Conservation (phyloP, 2,888 invertebrate genomes). For the Leistus spinibarbis region DNA sequence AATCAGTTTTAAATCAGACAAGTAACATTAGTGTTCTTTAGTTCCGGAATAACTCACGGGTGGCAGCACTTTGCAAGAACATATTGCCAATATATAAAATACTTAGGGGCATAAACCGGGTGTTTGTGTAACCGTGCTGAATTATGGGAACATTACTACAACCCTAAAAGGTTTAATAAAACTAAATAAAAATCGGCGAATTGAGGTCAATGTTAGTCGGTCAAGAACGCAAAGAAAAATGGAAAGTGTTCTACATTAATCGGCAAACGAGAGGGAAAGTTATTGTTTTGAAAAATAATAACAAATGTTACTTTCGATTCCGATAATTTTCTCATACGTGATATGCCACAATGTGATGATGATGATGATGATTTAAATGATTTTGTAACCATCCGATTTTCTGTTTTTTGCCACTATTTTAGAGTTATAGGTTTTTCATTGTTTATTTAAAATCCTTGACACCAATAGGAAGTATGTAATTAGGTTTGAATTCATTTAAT, state of each 20-base stretch:
- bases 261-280: conserved; percentile 44
- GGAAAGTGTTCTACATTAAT: conserved; percentile 51
- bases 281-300: conserved; percentile 23
- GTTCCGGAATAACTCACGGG: conserved; percentile 7
- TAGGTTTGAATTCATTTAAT: not conserved
- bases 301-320: not conserved
- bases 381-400: not conserved
- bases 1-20: too few relatives aligned
- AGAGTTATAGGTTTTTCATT: not conserved
- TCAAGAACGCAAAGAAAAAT: conserved; percentile 55
- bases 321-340: not conserved
- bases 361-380: not conserved
- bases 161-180: conserved; percentile 40
- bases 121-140: too few relatives aligned
- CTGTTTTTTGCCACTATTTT: not conserved
- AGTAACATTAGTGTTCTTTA: not conserved
- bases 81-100: not conserved
- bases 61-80: not conserved
- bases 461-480: not conserved
- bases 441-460: not conserved
- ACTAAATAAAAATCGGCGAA: conserved; percentile 42
- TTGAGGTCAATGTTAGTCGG: conserved; percentile 57
- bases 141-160: too few relatives aligned
- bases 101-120: not conserved
- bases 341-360: not conserved